phyloP scores from a whole-genome alignment of 2,888 invertebrate genomes.

The Uloborus plumipes region DNA sequence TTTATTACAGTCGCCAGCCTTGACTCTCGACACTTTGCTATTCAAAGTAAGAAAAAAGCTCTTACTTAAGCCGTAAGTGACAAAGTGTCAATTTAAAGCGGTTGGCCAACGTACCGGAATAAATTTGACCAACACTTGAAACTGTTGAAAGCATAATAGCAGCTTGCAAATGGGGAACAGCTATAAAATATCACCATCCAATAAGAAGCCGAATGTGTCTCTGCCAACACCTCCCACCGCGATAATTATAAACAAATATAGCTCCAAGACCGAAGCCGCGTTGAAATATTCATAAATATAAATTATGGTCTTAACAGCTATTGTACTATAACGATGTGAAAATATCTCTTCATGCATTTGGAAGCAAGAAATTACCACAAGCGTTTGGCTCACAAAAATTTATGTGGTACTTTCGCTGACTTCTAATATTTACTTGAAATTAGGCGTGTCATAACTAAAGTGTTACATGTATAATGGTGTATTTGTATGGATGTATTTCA shows the following conservation, averaged over 20 bases:
- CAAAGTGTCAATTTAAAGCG: conserved; percentile 1
- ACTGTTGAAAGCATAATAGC: conserved; percentile 3
- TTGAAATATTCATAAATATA: conserved; percentile 5
- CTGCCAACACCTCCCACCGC: neutral
- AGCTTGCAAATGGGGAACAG: neutral
- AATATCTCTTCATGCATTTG: too few relatives aligned
- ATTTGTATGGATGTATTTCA: too few relatives aligned
- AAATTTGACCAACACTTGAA: neutral
- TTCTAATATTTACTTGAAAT: too few relatives aligned
- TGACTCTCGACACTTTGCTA: neutral
- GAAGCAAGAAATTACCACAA: too few relatives aligned
- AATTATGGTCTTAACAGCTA: neutral
- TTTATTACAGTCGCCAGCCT: neutral
- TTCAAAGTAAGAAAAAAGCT: neutral
- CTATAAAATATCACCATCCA: too few relatives aligned
- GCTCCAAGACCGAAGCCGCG: neutral
- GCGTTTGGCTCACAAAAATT: too few relatives aligned
- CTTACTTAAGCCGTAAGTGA: neutral
- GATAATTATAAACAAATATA: neutral
- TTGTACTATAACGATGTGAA: neutral
- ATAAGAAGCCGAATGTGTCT: too few relatives aligned
- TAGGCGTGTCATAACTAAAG: too few relatives aligned
- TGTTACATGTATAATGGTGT: too few relatives aligned
- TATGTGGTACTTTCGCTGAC: too few relatives aligned
- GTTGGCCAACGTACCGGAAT: neutral